Percentiles rank a stretch among this genome's conserved stretches.
Evolutionary conservation across 1,140 invertebrate genomes (phyloP).

Genomic region (Tetranychus cinnabarinus): DNA sequence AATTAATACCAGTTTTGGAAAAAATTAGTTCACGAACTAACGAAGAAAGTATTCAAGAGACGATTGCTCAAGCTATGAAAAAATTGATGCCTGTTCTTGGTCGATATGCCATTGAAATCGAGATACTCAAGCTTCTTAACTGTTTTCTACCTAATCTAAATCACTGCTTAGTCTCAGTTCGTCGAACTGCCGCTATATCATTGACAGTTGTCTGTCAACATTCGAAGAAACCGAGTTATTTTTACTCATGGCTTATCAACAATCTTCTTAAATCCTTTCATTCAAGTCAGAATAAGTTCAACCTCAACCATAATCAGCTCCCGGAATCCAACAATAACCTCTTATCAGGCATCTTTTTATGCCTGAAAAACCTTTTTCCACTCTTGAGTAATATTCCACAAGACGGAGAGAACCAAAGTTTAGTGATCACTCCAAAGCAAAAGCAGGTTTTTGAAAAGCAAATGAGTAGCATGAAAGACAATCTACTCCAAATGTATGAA

Average conservation of each 20-base stretch:
- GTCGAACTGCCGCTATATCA: constrained; percentile 36
- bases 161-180: constrained; percentile 30
- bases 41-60: constrained; percentile 48
- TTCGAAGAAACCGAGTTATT: constrained; percentile 33
- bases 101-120: constrained; percentile 43
- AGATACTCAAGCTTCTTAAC: constrained; percentile 38
- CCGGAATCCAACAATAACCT: not conserved
- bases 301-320: not conserved
- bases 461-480: constrained; percentile 1
- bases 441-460: constrained; percentile 21
- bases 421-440: constrained; percentile 9
- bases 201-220: constrained; percentile 36
- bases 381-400: not conserved
- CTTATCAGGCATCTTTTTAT: constrained; percentile 5
- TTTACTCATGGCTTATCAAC: constrained; percentile 31
- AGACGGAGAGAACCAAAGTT: not conserved
- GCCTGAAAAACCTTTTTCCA: constrained; percentile 2
- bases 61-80: constrained; percentile 35
- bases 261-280: constrained; percentile 16
- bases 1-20: constrained; percentile 40
- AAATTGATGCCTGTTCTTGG: constrained; percentile 43
- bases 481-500: constrained; percentile 42
- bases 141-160: constrained; percentile 37
- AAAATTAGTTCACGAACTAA: constrained; percentile 34
- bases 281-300: not conserved